Conservation (phyloP, 2,888 invertebrate species). For the Caenorhabditis wallacei region DNA sequence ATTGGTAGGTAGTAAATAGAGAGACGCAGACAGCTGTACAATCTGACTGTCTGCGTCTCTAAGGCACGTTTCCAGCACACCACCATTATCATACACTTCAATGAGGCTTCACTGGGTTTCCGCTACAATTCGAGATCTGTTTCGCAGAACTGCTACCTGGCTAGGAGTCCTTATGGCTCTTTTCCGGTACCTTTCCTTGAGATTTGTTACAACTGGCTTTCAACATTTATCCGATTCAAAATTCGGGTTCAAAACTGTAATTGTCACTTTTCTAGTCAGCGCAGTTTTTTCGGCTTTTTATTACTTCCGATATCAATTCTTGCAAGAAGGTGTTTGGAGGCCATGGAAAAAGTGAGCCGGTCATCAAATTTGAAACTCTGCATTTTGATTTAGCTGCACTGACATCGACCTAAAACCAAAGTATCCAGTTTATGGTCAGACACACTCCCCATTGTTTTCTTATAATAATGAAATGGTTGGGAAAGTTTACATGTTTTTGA, state of each 20-base stretch:
- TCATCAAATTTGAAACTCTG: no score
- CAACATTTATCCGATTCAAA: neutral
- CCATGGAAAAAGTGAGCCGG: constrained; percentile 4
- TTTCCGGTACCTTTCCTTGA: constrained; percentile 15
- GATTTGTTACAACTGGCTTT: constrained; percentile 5
- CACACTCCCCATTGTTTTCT: constrained; percentile 7
- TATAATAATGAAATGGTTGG: neutral
- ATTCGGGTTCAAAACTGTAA: neutral
- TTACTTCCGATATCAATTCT: constrained; percentile 8
- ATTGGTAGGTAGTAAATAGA: neutral
- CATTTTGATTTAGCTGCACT: constrained; percentile 17
- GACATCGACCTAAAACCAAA: neutral
- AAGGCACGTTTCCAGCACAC: neutral
- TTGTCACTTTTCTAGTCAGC: neutral
- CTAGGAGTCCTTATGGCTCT: constrained; percentile 34
- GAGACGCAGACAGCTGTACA: no score
- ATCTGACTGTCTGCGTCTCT: no score
- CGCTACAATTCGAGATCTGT: constrained; percentile 1
- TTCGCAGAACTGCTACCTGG: constrained; percentile 21
- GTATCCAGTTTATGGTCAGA: constrained; percentile 5
- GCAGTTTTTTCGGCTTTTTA: constrained; percentile 1
- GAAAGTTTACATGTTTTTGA: constrained; percentile 7
- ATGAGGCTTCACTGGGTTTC: constrained; percentile 11
- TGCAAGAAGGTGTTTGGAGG: neutral
- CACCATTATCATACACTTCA: constrained; percentile 1